phyloP scores from a whole-genome alignment of 2,113 vertebrate species.

The Chamaea fasciata region DNA sequence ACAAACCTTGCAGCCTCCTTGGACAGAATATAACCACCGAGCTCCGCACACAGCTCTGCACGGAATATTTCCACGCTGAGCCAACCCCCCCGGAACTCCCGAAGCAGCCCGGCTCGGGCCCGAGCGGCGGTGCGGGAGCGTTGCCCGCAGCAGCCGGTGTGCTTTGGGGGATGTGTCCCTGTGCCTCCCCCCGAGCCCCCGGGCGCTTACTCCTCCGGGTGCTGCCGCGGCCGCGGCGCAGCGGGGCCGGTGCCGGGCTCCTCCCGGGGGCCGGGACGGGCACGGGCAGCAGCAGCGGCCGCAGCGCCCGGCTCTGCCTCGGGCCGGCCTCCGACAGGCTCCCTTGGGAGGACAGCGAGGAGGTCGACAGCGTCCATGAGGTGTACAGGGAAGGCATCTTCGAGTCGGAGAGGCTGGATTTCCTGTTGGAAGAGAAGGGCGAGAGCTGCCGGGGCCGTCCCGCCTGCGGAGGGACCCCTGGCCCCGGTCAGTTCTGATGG shows the following conservation, averaged over 20 bases:
- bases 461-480: background rate
- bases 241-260: background rate
- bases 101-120: background rate
- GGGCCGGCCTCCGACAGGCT: constrained; percentile 60
- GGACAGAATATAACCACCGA: background rate
- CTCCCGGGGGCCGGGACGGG: constrained; percentile 30
- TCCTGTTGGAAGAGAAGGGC: constrained; percentile 48
- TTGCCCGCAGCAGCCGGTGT: fast-evolving
- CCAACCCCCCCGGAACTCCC: background rate
- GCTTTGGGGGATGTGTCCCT: fast-evolving
- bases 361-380: constrained; percentile 70
- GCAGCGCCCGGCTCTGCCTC: constrained; percentile 52
- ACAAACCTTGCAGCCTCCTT: background rate
- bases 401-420: constrained; percentile 52
- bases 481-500: background rate
- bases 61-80: background rate
- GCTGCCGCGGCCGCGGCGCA: constrained; percentile 68
- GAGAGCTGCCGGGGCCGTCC: background rate
- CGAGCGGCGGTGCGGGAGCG: background rate
- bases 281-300: constrained; percentile 63
- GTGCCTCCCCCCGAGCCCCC: background rate
- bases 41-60: background rate
- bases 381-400: constrained; percentile 65
- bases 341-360: constrained; percentile 76
- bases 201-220: constrained; percentile 70